Evolutionary conservation across 1,140 invertebrate species (phyloP), one percentile per base, ranked within the genome.

Genomic region (Lepidostoma basale): DNA sequence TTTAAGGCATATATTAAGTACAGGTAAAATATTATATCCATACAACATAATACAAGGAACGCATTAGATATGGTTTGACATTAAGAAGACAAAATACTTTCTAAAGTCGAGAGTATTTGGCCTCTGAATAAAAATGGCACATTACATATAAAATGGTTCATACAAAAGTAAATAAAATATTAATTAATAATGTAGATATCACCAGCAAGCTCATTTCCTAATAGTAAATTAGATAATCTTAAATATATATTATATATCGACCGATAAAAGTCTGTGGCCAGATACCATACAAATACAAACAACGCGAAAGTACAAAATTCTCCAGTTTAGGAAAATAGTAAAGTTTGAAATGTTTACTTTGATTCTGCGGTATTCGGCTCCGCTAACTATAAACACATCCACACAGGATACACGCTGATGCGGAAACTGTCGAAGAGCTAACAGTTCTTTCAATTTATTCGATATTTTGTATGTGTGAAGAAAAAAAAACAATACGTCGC

Each of bases 381-480:
- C n/a, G n/a, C n/a, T n/a, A 33, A 33, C 16, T 16, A 47, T 20
- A 47, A 20, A 20, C 20, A 47, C 9, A 10, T 47, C 44, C 16
- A 47, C 5, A 12, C 44, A 18, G 10, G 44, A 23, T 20, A 47
- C 16, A 14, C 12, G 22, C 14, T n/a, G 33, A 36, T 30, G 30
- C 23, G 58, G 39, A 42, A 63, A 47, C 5, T 23, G 44, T 47
- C 33, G 60, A 63, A 63, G 26, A 63, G 39, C n/a, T 33, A 63
- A 63, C 60, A 63, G 42, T 60, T 60, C 14, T 40, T 36, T 60
- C 56, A 14, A 40, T 63, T 63, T 47, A 33, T 49, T 47, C 25
- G 12, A 47, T 28, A 47, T 60, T 60, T 22, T 10, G 44, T 14
- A 14, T 20, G 44, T 20, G 10, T 4, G 44, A n/a, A 22, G 5